Evolutionary conservation across 2,888 invertebrate genomes (phyloP), one percentile per base, ranked within the genome.

Genomic region (Mythimna impura): DNA sequence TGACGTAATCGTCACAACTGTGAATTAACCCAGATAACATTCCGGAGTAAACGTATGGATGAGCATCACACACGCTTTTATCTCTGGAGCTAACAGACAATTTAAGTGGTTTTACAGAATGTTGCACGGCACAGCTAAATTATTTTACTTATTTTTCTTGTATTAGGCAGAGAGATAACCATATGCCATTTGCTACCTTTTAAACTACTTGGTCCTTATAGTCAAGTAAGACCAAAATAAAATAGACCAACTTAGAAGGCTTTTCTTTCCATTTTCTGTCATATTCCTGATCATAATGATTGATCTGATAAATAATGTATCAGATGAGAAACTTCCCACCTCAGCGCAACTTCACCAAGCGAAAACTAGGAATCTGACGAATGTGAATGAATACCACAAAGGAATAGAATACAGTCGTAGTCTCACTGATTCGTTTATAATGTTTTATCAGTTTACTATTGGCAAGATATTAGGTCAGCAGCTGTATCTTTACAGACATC

Each of bases 1-100:
- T 87, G 87, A 87, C 87, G 86, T 87, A 84, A 86, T 66, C 80
- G 83, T 78, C 84, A 84, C 85, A 85, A 87, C 81, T 82, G 81
- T 77, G 79, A 85, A 87, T 85, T 88, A 89, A 86, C 87, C 89
- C 81, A 88, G 80, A 89, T 89, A 86, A 83, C 85, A 83, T 86
- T 85, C 80, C 83, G 66, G 76, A 80, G 71, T 83, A 77, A 77
- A 75, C 73, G 69, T 77, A 77, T 81, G 77, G 84, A 78, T 80
- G 80, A 78, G 64, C 71, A 81, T 81, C 74, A 70, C 78, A 69
- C 72, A 69, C 68, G 66, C 71, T 73, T 84, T 73, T 83, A 73
- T 80, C 75, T 75, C 72, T 54, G 62, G 64, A 82, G 50, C 68
- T 75, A 68, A 76, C 61, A 60, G 66, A 68, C 70, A 65, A 70